Evolutionary conservation across 2,888 invertebrate species (phyloP), one percentile per base, ranked within the genome.

Genomic region (Petrolisthes manimaculis): DNA sequence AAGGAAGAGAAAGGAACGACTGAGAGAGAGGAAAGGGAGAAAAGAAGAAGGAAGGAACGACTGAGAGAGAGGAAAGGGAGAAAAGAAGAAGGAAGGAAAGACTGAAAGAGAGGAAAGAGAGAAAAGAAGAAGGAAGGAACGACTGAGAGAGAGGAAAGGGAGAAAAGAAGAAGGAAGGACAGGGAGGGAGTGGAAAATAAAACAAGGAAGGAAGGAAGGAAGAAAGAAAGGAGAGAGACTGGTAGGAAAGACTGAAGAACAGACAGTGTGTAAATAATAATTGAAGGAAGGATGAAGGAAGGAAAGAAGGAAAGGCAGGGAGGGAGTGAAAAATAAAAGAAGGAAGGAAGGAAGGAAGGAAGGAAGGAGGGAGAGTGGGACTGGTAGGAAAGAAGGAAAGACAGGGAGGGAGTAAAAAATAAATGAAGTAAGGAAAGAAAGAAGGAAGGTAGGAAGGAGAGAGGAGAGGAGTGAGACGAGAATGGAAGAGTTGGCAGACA

Each of bases 371-470:
- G 14, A 14, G 12, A 37, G 77, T 61, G 14, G 9, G 14, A 61
- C 9, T 61, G 67, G 14, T 14, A 61, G 8, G 9, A 61, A 14
- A 61, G 8, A 61, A 12, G 8, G 14, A 14, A 61, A 14, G 8
- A 18, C 9, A 74, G 12, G 9, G 18, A 54, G 21, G 51, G 51
- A 78, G 9, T 24, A 51, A 24, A 18, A 37, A 21, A 75, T 8
- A 75, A 21, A 75, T 8, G n/a, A 21, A 75, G 75, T 14, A 21
- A 75, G 75, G 24, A 78, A 51, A 78, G 78, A 78, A 51, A 78
- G n/a, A n/a, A n/a, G n/a, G n/a, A n/a, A n/a, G n/a, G n/a, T n/a
- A 51, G 37, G 78, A 78, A 51, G 37, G 78, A 78, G 78, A 78
- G 78, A 78, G 78, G 37, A 51, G 37, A 51, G 37, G 78, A 78